Percentiles rank a stretch among this genome's conserved stretches.
phyloP scores from a whole-genome alignment of 2,888 invertebrate species.

The Molanna angustata region DNA sequence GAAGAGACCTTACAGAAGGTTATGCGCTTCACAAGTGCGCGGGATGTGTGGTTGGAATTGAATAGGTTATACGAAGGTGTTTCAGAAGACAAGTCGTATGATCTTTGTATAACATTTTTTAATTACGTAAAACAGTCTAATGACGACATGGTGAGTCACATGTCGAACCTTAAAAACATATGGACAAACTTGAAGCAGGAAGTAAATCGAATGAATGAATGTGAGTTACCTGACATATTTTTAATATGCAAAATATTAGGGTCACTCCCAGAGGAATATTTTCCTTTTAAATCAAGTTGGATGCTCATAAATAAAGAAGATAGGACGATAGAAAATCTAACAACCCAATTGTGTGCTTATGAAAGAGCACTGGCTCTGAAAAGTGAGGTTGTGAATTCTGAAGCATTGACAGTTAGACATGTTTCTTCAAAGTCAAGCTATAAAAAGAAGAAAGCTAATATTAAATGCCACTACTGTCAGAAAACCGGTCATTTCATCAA shows the following conservation, averaged over 20 bases:
- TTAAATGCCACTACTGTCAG: conserved; percentile 20
- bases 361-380: conserved; percentile 17
- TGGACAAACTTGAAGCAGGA: conserved; percentile 3
- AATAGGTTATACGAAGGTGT: conserved; percentile 29
- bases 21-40: conserved; percentile 28
- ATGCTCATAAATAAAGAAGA: conserved; percentile 14
- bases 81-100: conserved; percentile 29
- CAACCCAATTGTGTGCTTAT: conserved; percentile 22
- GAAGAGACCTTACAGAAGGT: conserved; percentile 30
- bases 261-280: conserved; percentile 23
- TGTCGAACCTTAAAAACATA: conserved; percentile 20
- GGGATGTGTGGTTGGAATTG: conserved; percentile 31
- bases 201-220: neutral
- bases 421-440: neutral
- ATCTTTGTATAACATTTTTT: conserved; percentile 32
- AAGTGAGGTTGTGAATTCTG: conserved; percentile 4
- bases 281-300: conserved; percentile 16
- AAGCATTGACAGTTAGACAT: neutral
- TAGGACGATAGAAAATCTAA: conserved; percentile 18
- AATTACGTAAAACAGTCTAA: conserved; percentile 12
- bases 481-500: conserved; percentile 16
- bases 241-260: conserved; percentile 25
- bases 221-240: conserved; percentile 15
- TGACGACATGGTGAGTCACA: conserved; percentile 28
- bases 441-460: conserved; percentile 3